Percentiles rank a stretch among this genome's conserved stretches.
phyloP scores from a whole-genome alignment of 2,113 vertebrate species.

The Pycnonotus jocosus region DNA sequence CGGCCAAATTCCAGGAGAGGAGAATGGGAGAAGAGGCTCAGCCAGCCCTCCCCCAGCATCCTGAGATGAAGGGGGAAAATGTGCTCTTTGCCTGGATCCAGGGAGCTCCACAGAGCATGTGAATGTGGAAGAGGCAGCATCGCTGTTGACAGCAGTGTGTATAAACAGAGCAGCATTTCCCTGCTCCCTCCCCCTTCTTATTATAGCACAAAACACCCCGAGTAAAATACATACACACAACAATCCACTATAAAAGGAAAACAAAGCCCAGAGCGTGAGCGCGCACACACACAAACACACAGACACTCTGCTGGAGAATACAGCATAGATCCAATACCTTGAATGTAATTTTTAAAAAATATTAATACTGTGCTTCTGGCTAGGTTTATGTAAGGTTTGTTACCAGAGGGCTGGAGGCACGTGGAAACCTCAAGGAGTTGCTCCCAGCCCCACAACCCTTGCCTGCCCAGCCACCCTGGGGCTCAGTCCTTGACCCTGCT shows the following conservation, averaged over 20 bases:
- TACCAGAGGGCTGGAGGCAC: not conserved
- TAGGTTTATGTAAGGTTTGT: slow-evolving; percentile 1
- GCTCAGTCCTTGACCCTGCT: not conserved
- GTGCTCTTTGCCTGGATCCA: not conserved
- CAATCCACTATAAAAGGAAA: slow-evolving; percentile 29
- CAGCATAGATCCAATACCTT: not conserved
- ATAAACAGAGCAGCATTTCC: slow-evolving; percentile 35
- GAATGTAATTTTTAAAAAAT: slow-evolving; percentile 11
- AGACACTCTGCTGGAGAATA: not conserved
- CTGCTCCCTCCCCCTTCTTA: slow-evolving; percentile 16
- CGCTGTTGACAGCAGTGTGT: not conserved
- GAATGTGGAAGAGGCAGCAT: not conserved
- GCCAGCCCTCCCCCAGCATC: not conserved
- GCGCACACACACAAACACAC: not conserved
- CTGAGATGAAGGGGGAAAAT: not conserved
- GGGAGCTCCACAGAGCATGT: not conserved
- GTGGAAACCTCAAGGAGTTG: not conserved
- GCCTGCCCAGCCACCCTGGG: not conserved
- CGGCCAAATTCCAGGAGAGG: not conserved
- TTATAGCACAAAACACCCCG: slow-evolving; percentile 43
- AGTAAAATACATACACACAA: slow-evolving; percentile 39
- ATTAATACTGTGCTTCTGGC: not conserved
- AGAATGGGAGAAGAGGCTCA: not conserved
- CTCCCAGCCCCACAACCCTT: not conserved
- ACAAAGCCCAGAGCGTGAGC: slow-evolving; percentile 30